phyloP scores from a whole-genome alignment of 2,888 invertebrate species.

The Drosophila villosipedis region DNA sequence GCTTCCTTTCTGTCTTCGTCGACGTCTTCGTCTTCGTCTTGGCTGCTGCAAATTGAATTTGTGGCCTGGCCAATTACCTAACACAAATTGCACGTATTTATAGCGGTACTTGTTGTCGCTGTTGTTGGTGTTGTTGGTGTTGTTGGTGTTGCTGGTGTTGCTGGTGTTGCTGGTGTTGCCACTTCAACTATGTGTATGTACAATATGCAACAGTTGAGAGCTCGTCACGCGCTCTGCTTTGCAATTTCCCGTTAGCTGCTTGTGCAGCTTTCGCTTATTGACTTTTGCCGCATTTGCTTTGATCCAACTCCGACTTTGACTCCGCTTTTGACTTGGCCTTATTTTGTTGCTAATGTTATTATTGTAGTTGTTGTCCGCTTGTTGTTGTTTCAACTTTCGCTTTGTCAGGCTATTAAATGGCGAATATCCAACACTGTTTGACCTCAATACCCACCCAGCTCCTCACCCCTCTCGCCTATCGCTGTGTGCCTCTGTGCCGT shows the following conservation, averaged over 20 bases:
- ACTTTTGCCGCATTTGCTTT: conserved; percentile 38
- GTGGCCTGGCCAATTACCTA: conserved; percentile 41
- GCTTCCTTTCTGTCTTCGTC: conserved; percentile 8
- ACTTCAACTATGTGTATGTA: conserved; percentile 2
- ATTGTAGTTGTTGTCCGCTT: not conserved
- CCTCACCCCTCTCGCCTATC: not conserved
- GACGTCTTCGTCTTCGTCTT: not conserved
- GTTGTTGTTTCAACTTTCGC: conserved; percentile 7
- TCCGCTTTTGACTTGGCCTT: not conserved
- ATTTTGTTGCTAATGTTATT: not conserved
- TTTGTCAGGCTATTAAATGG: conserved; percentile 36
- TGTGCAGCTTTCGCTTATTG: conserved; percentile 43
- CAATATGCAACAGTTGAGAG: conserved; percentile 51
- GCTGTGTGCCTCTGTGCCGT: not conserved
- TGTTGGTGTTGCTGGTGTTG: not conserved
- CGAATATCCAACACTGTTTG: conserved; percentile 44
- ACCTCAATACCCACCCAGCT: conserved; percentile 1
- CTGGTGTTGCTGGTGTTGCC: not conserved
- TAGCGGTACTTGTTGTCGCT: not conserved
- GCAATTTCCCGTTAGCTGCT: conserved; percentile 41
- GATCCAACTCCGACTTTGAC: conserved; percentile 10
- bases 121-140: not conserved
- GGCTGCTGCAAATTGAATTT: conserved; percentile 27
- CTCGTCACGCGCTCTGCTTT: conserved; percentile 34
- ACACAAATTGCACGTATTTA: conserved; percentile 46